A percentile compares a stretch with the other conserved stretches of the same genome.
These are phyloP conservation scores for Hypotaenidia philippensis DNA, from an alignment of 2,797 vertebrate genomes.

Conservation along the genomic window DNA sequence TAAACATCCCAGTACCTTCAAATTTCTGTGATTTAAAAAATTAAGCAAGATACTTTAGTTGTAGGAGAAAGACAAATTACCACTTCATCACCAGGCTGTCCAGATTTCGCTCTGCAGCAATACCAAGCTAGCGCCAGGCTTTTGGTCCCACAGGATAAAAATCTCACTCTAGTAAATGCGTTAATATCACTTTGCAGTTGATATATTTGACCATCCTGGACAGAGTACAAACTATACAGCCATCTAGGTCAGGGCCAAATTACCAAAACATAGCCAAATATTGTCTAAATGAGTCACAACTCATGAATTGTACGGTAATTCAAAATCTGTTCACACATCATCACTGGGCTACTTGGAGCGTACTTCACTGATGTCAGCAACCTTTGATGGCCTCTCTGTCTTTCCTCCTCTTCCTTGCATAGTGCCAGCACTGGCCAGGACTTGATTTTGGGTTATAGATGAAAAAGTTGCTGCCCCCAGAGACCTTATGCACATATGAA, in stretches of 20 bases:
- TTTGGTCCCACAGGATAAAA: neutral
- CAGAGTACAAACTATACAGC: neutral
- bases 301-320: neutral
- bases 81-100: neutral
- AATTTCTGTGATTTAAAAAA: neutral
- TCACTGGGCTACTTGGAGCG: neutral
- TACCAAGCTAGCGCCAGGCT: neutral
- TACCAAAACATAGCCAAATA: neutral
- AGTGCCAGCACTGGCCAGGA: neutral
- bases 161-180: neutral
- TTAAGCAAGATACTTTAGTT: neutral
- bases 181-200: neutral
- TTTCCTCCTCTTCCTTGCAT: neutral
- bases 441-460: neutral
- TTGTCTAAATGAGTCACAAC: neutral
- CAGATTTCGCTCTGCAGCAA: neutral
- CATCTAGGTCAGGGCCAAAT: neutral
- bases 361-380: neutral
- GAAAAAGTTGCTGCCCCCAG: neutral
- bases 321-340: neutral
- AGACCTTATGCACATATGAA: neutral
- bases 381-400: neutral
- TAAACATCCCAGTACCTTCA: neutral
- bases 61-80: neutral
- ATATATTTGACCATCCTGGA: neutral